Conservation (phyloP, 2,797 vertebrate genomes). For the Clarias platycephalus region DNA sequence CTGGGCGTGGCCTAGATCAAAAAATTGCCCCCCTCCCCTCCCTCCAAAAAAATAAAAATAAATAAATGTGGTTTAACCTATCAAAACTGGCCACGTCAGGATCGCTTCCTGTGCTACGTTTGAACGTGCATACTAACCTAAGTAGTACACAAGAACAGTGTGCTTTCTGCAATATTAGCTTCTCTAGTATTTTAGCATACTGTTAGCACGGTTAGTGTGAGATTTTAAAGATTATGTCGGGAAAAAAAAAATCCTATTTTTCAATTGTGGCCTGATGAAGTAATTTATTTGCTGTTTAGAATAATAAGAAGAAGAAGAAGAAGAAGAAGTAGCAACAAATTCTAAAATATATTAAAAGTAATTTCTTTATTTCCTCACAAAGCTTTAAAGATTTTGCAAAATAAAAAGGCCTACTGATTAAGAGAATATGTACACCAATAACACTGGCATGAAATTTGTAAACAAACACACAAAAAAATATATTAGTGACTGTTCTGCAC, state of each 20-base stretch:
- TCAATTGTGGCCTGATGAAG: not conserved
- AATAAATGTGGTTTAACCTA: not conserved
- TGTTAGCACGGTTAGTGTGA: not conserved
- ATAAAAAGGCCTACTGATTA: not conserved
- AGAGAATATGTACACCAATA: not conserved
- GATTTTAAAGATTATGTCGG: not conserved
- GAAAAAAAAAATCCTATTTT: not conserved
- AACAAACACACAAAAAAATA: not conserved
- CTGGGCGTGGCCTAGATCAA: slow-evolving; percentile 7
- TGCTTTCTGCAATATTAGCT: not conserved
- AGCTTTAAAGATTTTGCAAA: not conserved
- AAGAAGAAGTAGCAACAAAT: not conserved
- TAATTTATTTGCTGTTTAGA: not conserved
- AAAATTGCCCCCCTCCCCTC: not conserved
- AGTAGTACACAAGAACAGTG: not conserved
- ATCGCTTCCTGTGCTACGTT: not conserved
- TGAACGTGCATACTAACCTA: not conserved
- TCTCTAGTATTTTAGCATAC: not conserved
- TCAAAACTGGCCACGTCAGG: not conserved
- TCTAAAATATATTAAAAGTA: not conserved
- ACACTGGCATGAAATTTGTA: not conserved
- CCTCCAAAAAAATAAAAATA: not conserved
- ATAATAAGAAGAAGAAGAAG: not conserved
- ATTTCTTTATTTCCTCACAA: not conserved
- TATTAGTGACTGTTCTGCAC: not conserved